Conservation (phyloP, 2,888 invertebrate species). For the Drosophila longiperda region DNA sequence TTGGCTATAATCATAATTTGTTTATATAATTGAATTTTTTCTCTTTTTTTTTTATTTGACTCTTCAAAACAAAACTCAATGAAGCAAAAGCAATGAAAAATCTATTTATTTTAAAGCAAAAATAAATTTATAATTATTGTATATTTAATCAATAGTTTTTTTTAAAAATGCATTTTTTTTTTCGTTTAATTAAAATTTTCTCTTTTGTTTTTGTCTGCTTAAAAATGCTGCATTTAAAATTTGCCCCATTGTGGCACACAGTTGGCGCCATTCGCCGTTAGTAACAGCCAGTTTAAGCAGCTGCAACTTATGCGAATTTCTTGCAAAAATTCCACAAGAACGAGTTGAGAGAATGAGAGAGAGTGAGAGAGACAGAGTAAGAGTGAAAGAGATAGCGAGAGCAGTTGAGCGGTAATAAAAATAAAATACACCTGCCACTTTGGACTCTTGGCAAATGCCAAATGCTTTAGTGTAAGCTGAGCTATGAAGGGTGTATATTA, state of each 20-base stretch:
- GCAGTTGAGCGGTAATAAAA: slow-evolving; percentile 63
- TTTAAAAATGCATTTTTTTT: not conserved
- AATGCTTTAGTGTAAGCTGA: slow-evolving; percentile 22
- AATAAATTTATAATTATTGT: too few species aligned
- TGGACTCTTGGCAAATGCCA: slow-evolving; percentile 46
- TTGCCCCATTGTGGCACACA: slow-evolving; percentile 37
- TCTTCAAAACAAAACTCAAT: not conserved
- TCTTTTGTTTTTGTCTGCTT: fast-evolving
- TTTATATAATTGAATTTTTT: not conserved
- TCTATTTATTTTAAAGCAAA: too few species aligned
- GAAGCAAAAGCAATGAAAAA: too few species aligned
- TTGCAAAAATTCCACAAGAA: slow-evolving; percentile 61
- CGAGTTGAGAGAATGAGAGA: slow-evolving; percentile 32
- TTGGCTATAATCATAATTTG: not conserved
- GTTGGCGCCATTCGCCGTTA: slow-evolving; percentile 6
- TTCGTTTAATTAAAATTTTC: not conserved
- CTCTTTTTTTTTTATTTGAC: not conserved
- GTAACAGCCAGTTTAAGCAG: slow-evolving; percentile 45
- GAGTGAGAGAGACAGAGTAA: fast-evolving
- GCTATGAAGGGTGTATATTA: not conserved
- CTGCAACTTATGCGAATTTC: slow-evolving; percentile 77
- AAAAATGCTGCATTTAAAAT: not conserved
- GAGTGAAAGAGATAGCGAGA: not conserved
- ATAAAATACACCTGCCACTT: slow-evolving; percentile 68
- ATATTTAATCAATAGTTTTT: too few species aligned